phyloP scores from a whole-genome alignment of 2,113 vertebrate genomes.

The Osmerus mordax region DNA sequence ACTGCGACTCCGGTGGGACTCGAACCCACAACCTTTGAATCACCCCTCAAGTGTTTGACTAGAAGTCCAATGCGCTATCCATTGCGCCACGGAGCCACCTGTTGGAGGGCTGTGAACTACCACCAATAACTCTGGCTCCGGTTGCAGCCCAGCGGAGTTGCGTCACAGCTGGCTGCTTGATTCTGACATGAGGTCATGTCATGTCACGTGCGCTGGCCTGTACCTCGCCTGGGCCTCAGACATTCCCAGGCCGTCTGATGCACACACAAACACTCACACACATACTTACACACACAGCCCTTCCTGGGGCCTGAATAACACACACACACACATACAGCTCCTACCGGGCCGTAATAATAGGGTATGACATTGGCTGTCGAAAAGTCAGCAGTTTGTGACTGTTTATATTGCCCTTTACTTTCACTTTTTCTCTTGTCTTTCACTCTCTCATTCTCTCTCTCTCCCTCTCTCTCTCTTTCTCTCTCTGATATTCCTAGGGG shows the following conservation, averaged over 20 bases:
- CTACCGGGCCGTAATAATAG: slow-evolving; percentile 13
- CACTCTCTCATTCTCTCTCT: not conserved
- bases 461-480: not conserved
- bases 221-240: not conserved
- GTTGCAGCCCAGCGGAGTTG: no score
- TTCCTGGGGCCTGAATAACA: not conserved
- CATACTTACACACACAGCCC: no score
- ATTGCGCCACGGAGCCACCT: no score
- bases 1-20: no score
- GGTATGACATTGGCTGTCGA: slow-evolving; percentile 35
- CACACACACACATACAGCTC: not conserved
- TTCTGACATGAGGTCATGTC: not conserved
- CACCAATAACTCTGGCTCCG: no score
- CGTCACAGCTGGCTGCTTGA: no score
- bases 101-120: no score
- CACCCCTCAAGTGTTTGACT: no score
- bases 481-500: slow-evolving; percentile 31
- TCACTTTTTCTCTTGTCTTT: not conserved
- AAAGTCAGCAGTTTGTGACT: slow-evolving; percentile 21
- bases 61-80: no score
- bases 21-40: no score
- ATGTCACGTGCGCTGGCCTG: not conserved
- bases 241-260: not conserved
- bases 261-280: slow-evolving; percentile 1
- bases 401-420: slow-evolving; percentile 1